Base-by-base conservation (phyloP, 2,797 vertebrate species). In the Sebastes ruberrimus region DNA sequence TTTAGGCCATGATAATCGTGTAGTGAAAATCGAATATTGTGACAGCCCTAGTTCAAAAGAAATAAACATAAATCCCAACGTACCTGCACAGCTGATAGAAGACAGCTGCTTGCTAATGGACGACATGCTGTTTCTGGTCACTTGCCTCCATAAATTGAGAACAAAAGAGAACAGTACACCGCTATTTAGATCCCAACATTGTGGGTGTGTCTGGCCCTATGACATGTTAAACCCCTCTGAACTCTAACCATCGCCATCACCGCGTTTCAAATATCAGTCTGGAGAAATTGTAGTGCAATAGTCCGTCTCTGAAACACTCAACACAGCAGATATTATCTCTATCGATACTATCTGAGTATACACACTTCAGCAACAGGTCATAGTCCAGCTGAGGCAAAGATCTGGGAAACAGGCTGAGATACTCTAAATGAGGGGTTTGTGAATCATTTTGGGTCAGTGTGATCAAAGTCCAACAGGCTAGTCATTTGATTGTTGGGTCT, bases 61-160 rank as follows among this genome's bases (percentile, higher is more conserved):
- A 65, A 65, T 10, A 25, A 4, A 35, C 10, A 70, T 23, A 20
- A 56, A 66, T 49, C 4, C 2, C 10, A 49, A n/a, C 69, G 52
- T 71, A 92, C 92, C 82, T 77, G 80, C 10, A 49, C 20, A 75
- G 56, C 63, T 57, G 38, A 83, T 76, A 10, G 80, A 81, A 23
- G 76, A 88, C 38, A 77, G 77, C 71, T 91, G 91, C 64, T 81
- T 93, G 68, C 66, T 74, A 0, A 76, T 71, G 10, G 89, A 89
- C 3, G 81, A 81, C 93, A 93, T 94, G 23, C 5, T 84, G 28
- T 52, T 68, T 74, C 67, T 52, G 32, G n/a, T 77, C 32, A 35
- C 32, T 78, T 16, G 63, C n/a, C 25, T 71, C 30, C 33, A 70
- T 30, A 33, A 46, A 77, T 7, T 68, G 5, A 52, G 20, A 71